Evolutionary conservation across 2,797 vertebrate genomes (phyloP).

Genomic region (Tragelaphus oryx): DNA sequence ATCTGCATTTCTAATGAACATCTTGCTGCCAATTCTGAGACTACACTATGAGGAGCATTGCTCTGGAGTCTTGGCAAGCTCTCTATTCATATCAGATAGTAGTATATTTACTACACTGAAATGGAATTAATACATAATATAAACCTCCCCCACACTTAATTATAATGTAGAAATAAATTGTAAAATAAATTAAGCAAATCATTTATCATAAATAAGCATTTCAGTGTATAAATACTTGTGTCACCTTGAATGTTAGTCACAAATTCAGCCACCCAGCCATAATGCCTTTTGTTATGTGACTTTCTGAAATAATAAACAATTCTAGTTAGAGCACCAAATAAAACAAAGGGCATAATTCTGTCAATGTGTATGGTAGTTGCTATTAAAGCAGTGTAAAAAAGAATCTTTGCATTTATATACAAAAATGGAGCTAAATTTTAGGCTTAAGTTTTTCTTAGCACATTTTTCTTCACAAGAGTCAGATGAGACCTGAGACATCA

Average conservation of each 20-base stretch:
- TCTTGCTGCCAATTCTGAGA: neutral
- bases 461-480: neutral
- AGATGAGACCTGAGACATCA: neutral
- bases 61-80: neutral
- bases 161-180: neutral
- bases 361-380: neutral
- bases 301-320: neutral
- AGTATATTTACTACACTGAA: neutral
- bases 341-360: neutral
- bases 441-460: neutral
- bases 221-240: neutral
- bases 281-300: neutral
- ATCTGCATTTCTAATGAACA: neutral
- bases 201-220: neutral
- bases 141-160: neutral
- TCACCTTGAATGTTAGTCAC: neutral
- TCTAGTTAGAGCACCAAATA: neutral
- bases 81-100: neutral
- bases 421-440: neutral
- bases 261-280: neutral
- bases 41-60: neutral
- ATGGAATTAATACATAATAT: slow-evolving; percentile 34
- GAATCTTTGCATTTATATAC: neutral
- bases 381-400: neutral
- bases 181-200: slow-evolving; percentile 10